These are phyloP conservation scores for Sebastes schlegelii DNA, from an alignment of 2,113 vertebrate species.

Conservation along the genomic window DNA sequence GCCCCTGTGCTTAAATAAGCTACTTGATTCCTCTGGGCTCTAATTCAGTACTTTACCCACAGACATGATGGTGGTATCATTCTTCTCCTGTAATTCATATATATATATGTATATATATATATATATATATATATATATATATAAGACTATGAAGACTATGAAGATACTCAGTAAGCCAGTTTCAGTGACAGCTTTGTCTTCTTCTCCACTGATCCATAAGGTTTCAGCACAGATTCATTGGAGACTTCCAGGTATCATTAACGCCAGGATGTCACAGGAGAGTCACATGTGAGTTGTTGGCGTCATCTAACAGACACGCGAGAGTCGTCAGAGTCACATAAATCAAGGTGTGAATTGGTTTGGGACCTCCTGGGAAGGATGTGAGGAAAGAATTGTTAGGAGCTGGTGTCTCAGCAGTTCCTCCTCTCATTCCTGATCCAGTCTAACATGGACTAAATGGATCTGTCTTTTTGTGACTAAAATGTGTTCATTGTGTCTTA, in stretches of 20 bases:
- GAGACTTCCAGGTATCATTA: neutral
- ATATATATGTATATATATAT: too few relatives aligned
- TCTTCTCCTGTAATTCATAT: too few relatives aligned
- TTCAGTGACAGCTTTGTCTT: too few relatives aligned
- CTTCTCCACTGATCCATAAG: neutral
- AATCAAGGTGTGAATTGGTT: slow-evolving; percentile 24
- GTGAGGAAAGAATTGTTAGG: neutral
- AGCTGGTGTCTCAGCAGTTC: neutral
- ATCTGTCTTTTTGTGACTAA: neutral
- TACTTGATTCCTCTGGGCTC: too few relatives aligned
- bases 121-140: too few relatives aligned
- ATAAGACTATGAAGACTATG: too few relatives aligned
- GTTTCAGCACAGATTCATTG: neutral
- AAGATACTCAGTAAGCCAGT: too few relatives aligned
- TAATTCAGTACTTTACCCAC: too few relatives aligned
- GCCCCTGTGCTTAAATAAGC: too few relatives aligned
- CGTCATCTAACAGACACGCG: neutral
- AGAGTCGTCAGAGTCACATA: neutral
- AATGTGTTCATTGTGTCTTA: neutral
- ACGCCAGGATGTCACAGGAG: neutral
- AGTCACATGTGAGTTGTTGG: neutral
- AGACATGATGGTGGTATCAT: too few relatives aligned
- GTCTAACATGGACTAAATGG: neutral
- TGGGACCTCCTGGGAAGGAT: neutral
- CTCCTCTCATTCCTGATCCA: neutral